Evolutionary conservation across 2,888 invertebrate species (phyloP).

Genomic region (Caenorhabditis macrosperma): DNA sequence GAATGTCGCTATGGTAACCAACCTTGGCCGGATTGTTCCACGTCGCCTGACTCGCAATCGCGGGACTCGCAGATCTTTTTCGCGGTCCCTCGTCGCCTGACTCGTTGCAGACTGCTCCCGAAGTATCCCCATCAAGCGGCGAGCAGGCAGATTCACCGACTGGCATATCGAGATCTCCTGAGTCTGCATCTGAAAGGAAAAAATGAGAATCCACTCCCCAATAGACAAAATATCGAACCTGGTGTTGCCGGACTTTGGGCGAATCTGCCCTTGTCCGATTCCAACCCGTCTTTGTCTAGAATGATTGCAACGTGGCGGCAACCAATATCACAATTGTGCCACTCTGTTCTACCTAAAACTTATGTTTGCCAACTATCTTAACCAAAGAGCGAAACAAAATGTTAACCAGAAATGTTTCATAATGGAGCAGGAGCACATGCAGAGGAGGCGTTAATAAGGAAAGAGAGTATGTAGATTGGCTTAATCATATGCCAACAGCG

Average conservation of each 20-base stretch:
- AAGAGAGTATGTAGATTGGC: conserved; percentile 5
- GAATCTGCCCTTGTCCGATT: conserved; percentile 35
- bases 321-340: conserved; percentile 54
- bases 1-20: conserved; percentile 15
- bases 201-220: neutral
- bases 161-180: conserved; percentile 42
- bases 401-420: neutral
- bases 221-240: conserved; percentile 1
- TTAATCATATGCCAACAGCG: conserved; percentile 3
- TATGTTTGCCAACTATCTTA: no score
- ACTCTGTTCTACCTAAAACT: conserved; percentile 41
- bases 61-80: conserved; percentile 52
- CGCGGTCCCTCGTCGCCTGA: conserved; percentile 48
- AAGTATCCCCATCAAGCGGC: conserved; percentile 25
- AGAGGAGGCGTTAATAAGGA: neutral
- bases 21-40: conserved; percentile 60
- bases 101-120: conserved; percentile 29
- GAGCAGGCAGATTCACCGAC: conserved; percentile 44
- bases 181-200: conserved; percentile 31
- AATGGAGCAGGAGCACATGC: neutral
- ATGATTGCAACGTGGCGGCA: conserved; percentile 54
- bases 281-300: conserved; percentile 59
- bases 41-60: conserved; percentile 21
- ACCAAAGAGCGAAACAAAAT: no score
- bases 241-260: conserved; percentile 46